Conservation (phyloP, 2,113 vertebrate genomes). For the Epinephelus lanceolatus region DNA sequence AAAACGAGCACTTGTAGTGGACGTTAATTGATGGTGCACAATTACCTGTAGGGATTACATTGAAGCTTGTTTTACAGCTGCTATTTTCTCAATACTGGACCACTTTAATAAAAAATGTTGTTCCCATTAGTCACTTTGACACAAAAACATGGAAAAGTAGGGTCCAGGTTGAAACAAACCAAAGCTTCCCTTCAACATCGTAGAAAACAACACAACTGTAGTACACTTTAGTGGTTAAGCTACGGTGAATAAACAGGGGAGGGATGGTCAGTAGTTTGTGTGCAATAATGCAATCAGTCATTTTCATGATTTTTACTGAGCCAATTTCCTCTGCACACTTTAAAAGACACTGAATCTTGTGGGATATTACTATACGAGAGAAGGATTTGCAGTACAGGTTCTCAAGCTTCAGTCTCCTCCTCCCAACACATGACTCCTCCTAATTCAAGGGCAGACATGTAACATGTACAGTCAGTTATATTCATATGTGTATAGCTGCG, state of each 20-base stretch:
- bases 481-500: slow-evolving; percentile 62
- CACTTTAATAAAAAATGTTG: too few relatives aligned
- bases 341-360: slow-evolving; percentile 54
- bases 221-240: slow-evolving; percentile 31
- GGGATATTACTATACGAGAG: slow-evolving; percentile 31
- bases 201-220: slow-evolving; percentile 31
- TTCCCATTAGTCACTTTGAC: too few relatives aligned
- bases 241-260: slow-evolving; percentile 31
- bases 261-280: slow-evolving; percentile 59
- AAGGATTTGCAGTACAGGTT: slow-evolving; percentile 29
- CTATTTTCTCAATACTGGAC: too few relatives aligned
- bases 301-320: neutral
- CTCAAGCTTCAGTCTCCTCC: slow-evolving; percentile 34
- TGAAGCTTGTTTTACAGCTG: too few relatives aligned
- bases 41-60: too few relatives aligned
- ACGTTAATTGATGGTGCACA: too few relatives aligned
- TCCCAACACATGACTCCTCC: slow-evolving; percentile 10
- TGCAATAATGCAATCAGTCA: slow-evolving; percentile 55
- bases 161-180: too few relatives aligned
- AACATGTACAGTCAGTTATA: slow-evolving; percentile 69
- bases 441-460: slow-evolving; percentile 55
- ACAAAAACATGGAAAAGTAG: too few relatives aligned
- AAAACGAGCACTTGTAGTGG: too few relatives aligned
- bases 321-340: slow-evolving; percentile 39
- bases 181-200: neutral